Evolutionary conservation across 2,797 vertebrate species (phyloP), one percentile per base, ranked within the genome.

Genomic region (Danio choprae): DNA sequence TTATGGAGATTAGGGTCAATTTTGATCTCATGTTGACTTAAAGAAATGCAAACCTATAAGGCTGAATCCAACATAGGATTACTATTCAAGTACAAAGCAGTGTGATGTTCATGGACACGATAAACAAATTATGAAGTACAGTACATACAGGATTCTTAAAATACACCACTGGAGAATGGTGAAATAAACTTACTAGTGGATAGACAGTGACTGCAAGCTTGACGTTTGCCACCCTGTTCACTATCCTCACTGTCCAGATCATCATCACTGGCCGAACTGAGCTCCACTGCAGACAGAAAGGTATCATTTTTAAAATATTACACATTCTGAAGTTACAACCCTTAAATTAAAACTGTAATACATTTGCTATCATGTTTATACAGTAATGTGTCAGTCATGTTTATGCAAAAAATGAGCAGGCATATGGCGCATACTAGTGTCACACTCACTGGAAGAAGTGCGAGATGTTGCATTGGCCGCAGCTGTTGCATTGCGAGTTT

Each of bases 231-330:
- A 13, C 98, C 97, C 87, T 98, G 97, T 71, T 99, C 98, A 1
- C 97, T 99, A 91, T 99, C 97, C 86, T 99, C 97, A 46, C 98
- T 99, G 90, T 99, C 98, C 11, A 99, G 95, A 86, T 99, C 97
- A 88, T 99, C 97, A 79, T 99, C 98, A 0, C 97, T 99, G 89
- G 97, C 97, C 0, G 98, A 99, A 85, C 97, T 99, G 76, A 95
- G 90, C 86, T 98, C 97, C 94, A 98, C 98, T 99, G 87, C 20
- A 13, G 71, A 77, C 81, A 84, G 5, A 83, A 40, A 68, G 40
- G 38, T 13, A 11, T 29, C 29, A 65, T 65, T 6, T n/a, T 0
- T 16, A 18, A n/a, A 16, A 59, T 4, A 73, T 56, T 73, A 44
- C 18, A 59, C 71, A 51, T 15, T 73, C 12, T 7, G 13, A 8